Conservation (phyloP, 1,140 invertebrate species). For the Drosophila obscura region DNA sequence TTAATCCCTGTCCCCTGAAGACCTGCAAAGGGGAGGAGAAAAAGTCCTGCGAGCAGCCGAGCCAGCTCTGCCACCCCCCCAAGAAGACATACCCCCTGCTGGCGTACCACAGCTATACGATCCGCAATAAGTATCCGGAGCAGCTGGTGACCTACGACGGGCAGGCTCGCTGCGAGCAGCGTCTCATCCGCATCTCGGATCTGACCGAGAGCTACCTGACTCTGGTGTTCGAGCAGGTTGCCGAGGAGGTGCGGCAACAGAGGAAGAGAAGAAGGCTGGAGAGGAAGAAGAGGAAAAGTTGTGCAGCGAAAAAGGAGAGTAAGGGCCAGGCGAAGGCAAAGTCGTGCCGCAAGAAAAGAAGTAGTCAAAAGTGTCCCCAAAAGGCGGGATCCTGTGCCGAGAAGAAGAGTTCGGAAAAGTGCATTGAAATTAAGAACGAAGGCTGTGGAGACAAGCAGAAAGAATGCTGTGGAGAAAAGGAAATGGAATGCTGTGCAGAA, state of each 20-base stretch:
- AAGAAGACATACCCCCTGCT: neutral
- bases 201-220: constrained; percentile 6
- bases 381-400: no score
- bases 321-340: no score
- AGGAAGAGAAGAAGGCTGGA: neutral
- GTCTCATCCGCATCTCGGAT: constrained; percentile 47
- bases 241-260: neutral
- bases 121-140: constrained; percentile 48
- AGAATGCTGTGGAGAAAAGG: neutral
- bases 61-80: no score
- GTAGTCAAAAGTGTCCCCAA: neutral
- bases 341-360: no score
- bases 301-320: no score
- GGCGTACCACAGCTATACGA: constrained; percentile 34
- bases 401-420: neutral
- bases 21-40: no score
- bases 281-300: no score
- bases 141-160: constrained; percentile 63
- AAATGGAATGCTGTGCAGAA: neutral
- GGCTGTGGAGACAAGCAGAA: neutral
- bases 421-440: neutral
- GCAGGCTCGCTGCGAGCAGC: constrained; percentile 30
- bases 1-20: no score
- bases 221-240: neutral
- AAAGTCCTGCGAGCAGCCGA: no score